Base-by-base conservation (phyloP, 1,140 invertebrate genomes). In the Cecropterus lyciades region DNA sequence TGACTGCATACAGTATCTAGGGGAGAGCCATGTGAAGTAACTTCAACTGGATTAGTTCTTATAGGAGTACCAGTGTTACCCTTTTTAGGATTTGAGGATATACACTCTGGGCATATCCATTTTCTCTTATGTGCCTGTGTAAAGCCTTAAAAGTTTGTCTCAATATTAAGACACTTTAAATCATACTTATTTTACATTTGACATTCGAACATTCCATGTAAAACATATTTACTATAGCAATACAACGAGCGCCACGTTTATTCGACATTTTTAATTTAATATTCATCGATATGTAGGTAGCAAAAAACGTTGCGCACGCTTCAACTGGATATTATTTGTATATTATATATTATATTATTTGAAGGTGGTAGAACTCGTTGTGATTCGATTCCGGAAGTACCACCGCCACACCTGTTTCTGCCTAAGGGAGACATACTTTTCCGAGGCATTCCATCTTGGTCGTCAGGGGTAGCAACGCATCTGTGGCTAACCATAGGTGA, bases 91-190 rank as follows among this genome's bases (percentile, higher is more conserved):
- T 33, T 52, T 11, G 24, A 52, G 1, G 53, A 43, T 16, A 43
- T n/a, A 43, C 53, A 56, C 37, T 43, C 40, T 17, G 53, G 37
- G 20, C 40, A 56, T 40, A 40, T 43, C 53, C 53, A 56, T 43
- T 42, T 56, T 13, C 13, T 24, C 16, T 56, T 56, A 56, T 24
- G 43, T 8, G 40, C 53, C n/a, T 56, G 40, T 1, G 53, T 56
- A 43, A 20, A 56, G 37, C 6, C 37, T 56, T 43, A 43, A 43
- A 56, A 14, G 53, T 43, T 7, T 24, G 8, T 24, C 16, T 56
- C 53, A n/a, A 56, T 56, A 43, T 43, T 56, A 7, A 56, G 53
- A 56, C 53, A 56, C 16, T 56, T 56, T 43, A 56, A 43, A 24
- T 56, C 53, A 20, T 56, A 56, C 17, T 43, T 42, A 24, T 56